Conservation (phyloP, 1,140 invertebrate species). For the Pantala flavescens region DNA sequence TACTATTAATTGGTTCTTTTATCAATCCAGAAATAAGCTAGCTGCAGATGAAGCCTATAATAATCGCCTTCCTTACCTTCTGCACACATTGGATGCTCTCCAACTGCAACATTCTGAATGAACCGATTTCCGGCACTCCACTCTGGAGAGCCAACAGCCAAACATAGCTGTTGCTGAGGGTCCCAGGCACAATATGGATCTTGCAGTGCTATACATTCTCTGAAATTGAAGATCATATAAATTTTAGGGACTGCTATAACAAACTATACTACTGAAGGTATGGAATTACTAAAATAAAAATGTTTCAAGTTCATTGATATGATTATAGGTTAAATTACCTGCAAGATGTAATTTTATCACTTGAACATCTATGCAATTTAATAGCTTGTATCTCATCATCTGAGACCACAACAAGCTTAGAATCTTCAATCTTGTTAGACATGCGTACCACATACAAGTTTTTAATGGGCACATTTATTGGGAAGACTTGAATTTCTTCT, state of each 20-base stretch:
- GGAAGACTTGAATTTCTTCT: slow-evolving; percentile 71
- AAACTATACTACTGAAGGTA: too few relatives aligned
- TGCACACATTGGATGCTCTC: slow-evolving; percentile 54
- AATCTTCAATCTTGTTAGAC: slow-evolving; percentile 39
- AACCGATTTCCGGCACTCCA: slow-evolving; percentile 51
- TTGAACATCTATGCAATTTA: slow-evolving; percentile 73
- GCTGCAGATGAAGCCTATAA: slow-evolving; percentile 8
- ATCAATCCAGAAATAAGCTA: neutral
- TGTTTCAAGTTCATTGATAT: too few relatives aligned
- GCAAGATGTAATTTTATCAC: slow-evolving; percentile 48
- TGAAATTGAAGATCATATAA: slow-evolving; percentile 37
- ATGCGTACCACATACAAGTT: slow-evolving; percentile 53
- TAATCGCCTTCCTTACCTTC: slow-evolving; percentile 13
- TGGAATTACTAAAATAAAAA: too few relatives aligned
- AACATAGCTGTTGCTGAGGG: slow-evolving; percentile 59
- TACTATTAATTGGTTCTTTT: neutral
- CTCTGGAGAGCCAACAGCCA: slow-evolving; percentile 53
- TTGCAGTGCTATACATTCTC: slow-evolving; percentile 80
- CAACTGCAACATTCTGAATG: slow-evolving; percentile 60
- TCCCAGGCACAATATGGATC: slow-evolving; percentile 98
- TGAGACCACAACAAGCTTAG: slow-evolving; percentile 82
- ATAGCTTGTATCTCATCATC: slow-evolving; percentile 77
- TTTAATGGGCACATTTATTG: slow-evolving; percentile 51
- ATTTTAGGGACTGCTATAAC: neutral
- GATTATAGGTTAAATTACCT: too few relatives aligned